phyloP scores from a whole-genome alignment of 2,888 invertebrate species.

The Eupithecia exiguata region DNA sequence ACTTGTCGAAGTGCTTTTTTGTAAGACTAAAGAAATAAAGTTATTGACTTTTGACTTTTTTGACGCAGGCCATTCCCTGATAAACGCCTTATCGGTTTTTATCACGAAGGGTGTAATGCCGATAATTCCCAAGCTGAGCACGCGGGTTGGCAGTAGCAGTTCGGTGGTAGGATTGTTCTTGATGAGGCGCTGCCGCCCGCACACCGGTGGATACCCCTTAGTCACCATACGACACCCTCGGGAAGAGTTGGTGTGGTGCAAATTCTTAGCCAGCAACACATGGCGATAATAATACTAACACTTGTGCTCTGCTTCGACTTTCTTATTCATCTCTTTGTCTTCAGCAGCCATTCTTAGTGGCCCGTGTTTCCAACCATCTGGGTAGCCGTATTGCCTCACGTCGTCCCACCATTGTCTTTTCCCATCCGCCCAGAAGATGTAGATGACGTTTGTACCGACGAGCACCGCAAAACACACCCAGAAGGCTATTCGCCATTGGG shows the following conservation, averaged over 20 bases:
- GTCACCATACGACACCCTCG: not conserved
- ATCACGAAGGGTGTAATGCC: not conserved
- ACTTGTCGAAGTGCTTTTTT: too few species aligned
- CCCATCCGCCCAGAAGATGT: constrained; percentile 87
- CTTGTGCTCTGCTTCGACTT: constrained; percentile 58
- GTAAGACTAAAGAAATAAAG: too few species aligned
- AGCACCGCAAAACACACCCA: constrained; percentile 89
- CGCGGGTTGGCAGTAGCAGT: not conserved
- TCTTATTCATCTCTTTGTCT: constrained; percentile 73
- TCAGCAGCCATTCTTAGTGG: constrained; percentile 59
- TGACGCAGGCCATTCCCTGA: too few species aligned
- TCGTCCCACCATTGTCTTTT: constrained; percentile 90
- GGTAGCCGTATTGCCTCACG: constrained; percentile 79
- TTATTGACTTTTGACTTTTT: too few species aligned
- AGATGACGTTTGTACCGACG: constrained; percentile 86
- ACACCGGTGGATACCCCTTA: not conserved
- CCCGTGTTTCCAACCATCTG: constrained; percentile 74
- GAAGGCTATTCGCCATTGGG: constrained; percentile 88
- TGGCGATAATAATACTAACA: constrained; percentile 17
- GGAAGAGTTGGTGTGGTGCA: not conserved
- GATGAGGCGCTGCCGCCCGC: not conserved
- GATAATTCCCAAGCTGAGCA: not conserved
- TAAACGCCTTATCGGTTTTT: not conserved
- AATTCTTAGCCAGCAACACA: not conserved
- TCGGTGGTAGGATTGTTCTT: not conserved